Conservation (phyloP, 2,888 invertebrate species). For the Patella pellucida region DNA sequence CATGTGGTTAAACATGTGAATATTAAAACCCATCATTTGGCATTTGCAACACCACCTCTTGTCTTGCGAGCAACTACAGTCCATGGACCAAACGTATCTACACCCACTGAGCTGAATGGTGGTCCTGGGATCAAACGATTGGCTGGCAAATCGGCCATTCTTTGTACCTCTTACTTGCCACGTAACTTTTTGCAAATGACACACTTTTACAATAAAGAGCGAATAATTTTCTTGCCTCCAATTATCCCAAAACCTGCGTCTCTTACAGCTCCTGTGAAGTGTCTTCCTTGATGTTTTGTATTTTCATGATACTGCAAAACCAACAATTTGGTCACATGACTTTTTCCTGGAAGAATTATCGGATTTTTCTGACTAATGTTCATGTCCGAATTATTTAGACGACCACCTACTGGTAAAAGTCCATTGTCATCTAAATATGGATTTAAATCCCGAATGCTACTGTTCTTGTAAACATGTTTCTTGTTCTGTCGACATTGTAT, state of each 20-base stretch:
- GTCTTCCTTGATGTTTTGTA: slow-evolving; percentile 33
- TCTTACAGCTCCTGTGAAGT: slow-evolving; percentile 33
- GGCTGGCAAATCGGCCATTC: slow-evolving; percentile 38
- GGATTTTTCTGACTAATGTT: too few relatives aligned
- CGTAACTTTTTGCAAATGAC: slow-evolving; percentile 31
- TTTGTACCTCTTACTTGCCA: slow-evolving; percentile 21
- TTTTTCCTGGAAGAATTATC: not conserved
- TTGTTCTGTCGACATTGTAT: too few relatives aligned
- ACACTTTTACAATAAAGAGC: slow-evolving; percentile 28
- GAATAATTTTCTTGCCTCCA: slow-evolving; percentile 23
- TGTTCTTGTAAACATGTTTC: too few relatives aligned
- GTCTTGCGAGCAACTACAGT: slow-evolving; percentile 27
- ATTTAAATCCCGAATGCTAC: too few relatives aligned
- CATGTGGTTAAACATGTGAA: slow-evolving; percentile 35
- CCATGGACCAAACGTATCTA: slow-evolving; percentile 37
- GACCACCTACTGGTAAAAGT: slow-evolving; percentile 14
- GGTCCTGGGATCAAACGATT: slow-evolving; percentile 30
- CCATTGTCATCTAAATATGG: too few relatives aligned
- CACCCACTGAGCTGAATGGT: slow-evolving; percentile 37
- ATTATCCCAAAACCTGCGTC: slow-evolving; percentile 29
- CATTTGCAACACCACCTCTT: slow-evolving; percentile 31
- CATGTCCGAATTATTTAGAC: not conserved
- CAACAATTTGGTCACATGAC: slow-evolving; percentile 28
- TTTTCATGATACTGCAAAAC: slow-evolving; percentile 28
- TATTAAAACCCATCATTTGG: slow-evolving; percentile 37